Percentiles rank a stretch among this genome's conserved stretches.
These are phyloP conservation scores for Synanthedon myopaeformis DNA, from an alignment of 2,888 invertebrate species.

Conservation along the genomic window DNA sequence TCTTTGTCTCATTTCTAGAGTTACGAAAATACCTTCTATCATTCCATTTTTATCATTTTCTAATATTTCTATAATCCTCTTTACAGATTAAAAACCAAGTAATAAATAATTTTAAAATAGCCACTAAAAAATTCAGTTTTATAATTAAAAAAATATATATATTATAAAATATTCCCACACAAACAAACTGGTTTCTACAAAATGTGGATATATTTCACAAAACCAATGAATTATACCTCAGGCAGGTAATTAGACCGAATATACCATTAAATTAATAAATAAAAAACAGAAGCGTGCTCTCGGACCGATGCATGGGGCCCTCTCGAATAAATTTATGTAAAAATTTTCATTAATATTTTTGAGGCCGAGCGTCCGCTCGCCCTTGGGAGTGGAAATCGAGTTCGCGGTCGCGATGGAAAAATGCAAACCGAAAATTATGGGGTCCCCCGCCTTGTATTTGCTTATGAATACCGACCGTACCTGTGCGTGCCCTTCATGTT, in stretches of 20 bases:
- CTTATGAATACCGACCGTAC: conserved; percentile 62
- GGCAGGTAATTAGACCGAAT: conserved; percentile 69
- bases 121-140: too few species aligned
- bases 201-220: conserved; percentile 11
- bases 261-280: conserved; percentile 71
- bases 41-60: too few species aligned
- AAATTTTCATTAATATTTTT: conserved; percentile 72
- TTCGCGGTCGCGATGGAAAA: conserved; percentile 70
- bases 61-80: too few species aligned
- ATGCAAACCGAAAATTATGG: conserved; percentile 71
- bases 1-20: too few species aligned
- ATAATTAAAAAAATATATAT: too few species aligned
- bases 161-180: too few species aligned
- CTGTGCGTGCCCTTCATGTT: conserved; percentile 38
- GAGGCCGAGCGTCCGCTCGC: conserved; percentile 64
- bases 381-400: conserved; percentile 67
- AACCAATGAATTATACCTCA: conserved; percentile 67
- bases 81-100: too few species aligned
- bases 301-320: conserved; percentile 55
- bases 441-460: conserved; percentile 67
- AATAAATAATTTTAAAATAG: too few species aligned
- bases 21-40: too few species aligned
- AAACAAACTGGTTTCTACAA: too few species aligned
- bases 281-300: conserved; percentile 60
- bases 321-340: conserved; percentile 71